These are phyloP conservation scores for Microcebus ravelobensis DNA, from an alignment of 2,113 vertebrate species.

Conservation along the genomic window DNA sequence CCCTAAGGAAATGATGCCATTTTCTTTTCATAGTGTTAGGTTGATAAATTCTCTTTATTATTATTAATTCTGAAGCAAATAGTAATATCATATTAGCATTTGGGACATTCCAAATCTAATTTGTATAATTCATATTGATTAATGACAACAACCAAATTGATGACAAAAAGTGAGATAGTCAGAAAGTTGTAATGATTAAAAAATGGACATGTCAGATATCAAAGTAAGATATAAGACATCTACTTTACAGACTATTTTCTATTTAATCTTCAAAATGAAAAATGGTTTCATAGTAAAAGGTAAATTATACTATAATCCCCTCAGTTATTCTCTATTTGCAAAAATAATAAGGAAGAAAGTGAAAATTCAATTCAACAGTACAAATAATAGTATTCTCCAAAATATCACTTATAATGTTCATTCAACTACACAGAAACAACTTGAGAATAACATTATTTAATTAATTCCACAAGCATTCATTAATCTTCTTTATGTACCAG, in stretches of 20 bases:
- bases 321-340: conserved; percentile 64
- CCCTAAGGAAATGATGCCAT: conserved; percentile 12
- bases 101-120: conserved; percentile 65
- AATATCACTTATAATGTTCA: conserved; percentile 65
- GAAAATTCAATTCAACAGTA: conserved; percentile 56
- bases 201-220: conserved; percentile 73
- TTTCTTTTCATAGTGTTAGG: conserved; percentile 46
- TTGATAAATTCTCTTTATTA: conserved; percentile 21
- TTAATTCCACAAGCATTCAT: conserved; percentile 17
- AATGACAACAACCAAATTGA: conserved; percentile 79
- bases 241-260: conserved; percentile 44
- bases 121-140: conserved; percentile 82
- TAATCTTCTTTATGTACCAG: conserved; percentile 38
- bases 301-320: conserved; percentile 60
- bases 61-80: conserved; percentile 42
- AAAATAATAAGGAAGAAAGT: conserved; percentile 49
- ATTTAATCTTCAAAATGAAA: conserved; percentile 73
- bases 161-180: conserved; percentile 79
- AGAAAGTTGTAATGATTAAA: conserved; percentile 75
- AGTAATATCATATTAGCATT: conserved; percentile 15
- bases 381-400: conserved; percentile 69
- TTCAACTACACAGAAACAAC: conserved; percentile 63
- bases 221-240: conserved; percentile 64
- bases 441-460: conserved; percentile 23
- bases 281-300: conserved; percentile 51